Percentiles rank a stretch among this genome's conserved stretches.
These are phyloP conservation scores for Lamproptera curius DNA, from an alignment of 2,888 invertebrate species.

Conservation along the genomic window DNA sequence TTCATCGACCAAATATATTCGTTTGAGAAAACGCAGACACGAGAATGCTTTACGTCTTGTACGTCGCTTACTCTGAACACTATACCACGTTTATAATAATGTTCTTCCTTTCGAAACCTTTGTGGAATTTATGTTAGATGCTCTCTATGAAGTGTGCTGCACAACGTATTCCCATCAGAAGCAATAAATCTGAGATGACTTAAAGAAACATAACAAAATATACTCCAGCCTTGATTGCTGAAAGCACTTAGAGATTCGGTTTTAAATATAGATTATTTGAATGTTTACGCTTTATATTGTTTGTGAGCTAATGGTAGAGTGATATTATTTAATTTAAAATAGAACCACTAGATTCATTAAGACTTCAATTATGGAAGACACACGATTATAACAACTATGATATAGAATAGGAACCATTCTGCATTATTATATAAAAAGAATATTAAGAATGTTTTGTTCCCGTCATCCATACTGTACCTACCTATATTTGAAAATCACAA, in stretches of 20 bases:
- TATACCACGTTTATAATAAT: slow-evolving; percentile 7
- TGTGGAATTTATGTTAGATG: slow-evolving; percentile 5
- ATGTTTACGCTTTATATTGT: too few species aligned
- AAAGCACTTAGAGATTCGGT: slow-evolving; percentile 7
- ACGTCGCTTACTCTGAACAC: slow-evolving; percentile 12
- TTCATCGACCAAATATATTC: slow-evolving; percentile 39
- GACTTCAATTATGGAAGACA: too few species aligned
- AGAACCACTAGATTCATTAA: too few species aligned
- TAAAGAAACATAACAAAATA: background rate
- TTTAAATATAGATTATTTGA: background rate
- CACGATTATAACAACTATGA: too few species aligned
- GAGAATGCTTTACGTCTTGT: slow-evolving; percentile 17
- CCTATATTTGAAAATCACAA: too few species aligned
- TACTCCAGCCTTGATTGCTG: slow-evolving; percentile 3
- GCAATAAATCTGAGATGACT: background rate
- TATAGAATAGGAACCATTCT: too few species aligned
- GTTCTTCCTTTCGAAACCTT: background rate
- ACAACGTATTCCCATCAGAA: background rate
- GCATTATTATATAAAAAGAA: too few species aligned
- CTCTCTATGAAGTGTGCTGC: slow-evolving; percentile 1
- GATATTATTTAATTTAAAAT: too few species aligned
- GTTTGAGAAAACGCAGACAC: slow-evolving; percentile 31
- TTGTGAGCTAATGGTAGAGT: too few species aligned
- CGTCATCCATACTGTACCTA: too few species aligned
- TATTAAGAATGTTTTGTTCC: too few species aligned